Evolutionary conservation across 2,888 invertebrate species (phyloP).

Genomic region (Hololepta plana): DNA sequence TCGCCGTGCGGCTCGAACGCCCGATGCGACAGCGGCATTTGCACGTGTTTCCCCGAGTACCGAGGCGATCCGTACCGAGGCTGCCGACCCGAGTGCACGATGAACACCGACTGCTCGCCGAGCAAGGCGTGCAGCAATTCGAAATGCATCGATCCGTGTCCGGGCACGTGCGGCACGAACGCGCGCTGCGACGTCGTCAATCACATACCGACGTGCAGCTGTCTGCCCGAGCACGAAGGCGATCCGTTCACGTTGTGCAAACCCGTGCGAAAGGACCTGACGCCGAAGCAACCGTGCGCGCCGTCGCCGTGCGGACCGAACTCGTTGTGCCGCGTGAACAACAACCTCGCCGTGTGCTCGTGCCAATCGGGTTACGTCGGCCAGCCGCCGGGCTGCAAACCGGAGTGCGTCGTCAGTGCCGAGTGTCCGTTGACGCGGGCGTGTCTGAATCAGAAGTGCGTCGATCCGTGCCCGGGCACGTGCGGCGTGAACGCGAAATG

Average conservation of each 20-base stretch:
- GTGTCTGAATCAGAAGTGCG: conserved; percentile 66
- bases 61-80: conserved; percentile 55
- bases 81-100: conserved; percentile 65
- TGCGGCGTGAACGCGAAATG: conserved; percentile 61
- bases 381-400: conserved; percentile 57
- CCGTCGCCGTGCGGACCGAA: conserved; percentile 57
- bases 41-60: conserved; percentile 51
- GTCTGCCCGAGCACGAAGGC: conserved; percentile 52
- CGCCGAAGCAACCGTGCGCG: conserved; percentile 38
- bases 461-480: conserved; percentile 63
- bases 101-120: conserved; percentile 59
- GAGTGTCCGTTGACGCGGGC: conserved; percentile 60
- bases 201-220: conserved; percentile 69
- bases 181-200: conserved; percentile 64
- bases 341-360: conserved; percentile 40
- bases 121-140: conserved; percentile 59
- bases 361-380: conserved; percentile 55
- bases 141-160: conserved; percentile 64
- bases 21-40: conserved; percentile 49
- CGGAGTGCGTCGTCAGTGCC: conserved; percentile 62
- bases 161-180: conserved; percentile 59
- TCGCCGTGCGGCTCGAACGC: conserved; percentile 67
- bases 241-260: conserved; percentile 50
- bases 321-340: conserved; percentile 41
- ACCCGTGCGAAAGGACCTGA: conserved; percentile 12